Percentiles rank a stretch among this genome's conserved stretches.
Evolutionary conservation across 2,113 vertebrate genomes (phyloP).

Genomic region (Thamnaconus septentrionalis): DNA sequence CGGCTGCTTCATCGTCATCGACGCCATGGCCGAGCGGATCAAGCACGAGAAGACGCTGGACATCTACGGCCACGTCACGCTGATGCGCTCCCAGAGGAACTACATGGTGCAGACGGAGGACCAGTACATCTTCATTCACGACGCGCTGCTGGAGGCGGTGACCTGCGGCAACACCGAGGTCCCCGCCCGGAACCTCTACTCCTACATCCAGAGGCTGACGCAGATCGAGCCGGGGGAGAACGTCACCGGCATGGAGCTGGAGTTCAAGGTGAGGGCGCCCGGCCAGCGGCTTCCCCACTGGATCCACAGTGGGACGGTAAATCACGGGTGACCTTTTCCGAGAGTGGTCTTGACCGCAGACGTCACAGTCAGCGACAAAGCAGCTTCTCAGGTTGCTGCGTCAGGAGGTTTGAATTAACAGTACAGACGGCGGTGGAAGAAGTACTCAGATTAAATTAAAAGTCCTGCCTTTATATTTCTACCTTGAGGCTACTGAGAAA

Average conservation of each 20-base stretch:
- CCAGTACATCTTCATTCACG: constrained; percentile 98
- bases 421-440: no score
- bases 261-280: constrained; percentile 88
- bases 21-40: constrained; percentile 97
- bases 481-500: no score
- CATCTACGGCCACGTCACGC: constrained; percentile 97
- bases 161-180: constrained; percentile 98
- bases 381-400: no score
- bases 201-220: constrained; percentile 98
- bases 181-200: constrained; percentile 94
- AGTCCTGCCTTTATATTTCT: no score
- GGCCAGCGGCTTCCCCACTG: no score
- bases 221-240: constrained; percentile 94
- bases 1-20: constrained; percentile 98
- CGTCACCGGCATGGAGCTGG: constrained; percentile 96
- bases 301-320: no score
- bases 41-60: constrained; percentile 97
- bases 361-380: no score
- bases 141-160: constrained; percentile 95
- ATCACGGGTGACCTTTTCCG: no score
- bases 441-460: no score
- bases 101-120: constrained; percentile 99
- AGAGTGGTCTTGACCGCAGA: no score
- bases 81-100: constrained; percentile 98
- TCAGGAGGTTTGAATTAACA: no score